Evolutionary conservation across 2,888 invertebrate species (phyloP), one percentile per base, ranked within the genome.

Genomic region (Sphaerophoria rueppellii): DNA sequence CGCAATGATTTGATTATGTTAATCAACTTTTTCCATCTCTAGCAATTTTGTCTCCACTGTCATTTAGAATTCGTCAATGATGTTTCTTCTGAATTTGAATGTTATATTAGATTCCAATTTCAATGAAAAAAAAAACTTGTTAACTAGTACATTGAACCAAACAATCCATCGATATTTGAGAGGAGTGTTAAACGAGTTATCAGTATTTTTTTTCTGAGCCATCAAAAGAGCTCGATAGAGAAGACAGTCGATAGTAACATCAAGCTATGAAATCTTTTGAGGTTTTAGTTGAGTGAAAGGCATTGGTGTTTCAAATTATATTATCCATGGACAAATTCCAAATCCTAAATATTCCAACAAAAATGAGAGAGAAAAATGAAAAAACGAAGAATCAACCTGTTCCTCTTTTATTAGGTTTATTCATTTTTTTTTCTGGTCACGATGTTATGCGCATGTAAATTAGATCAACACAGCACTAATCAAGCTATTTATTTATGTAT

Each of bases 371-470:
- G 0, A 43, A 9, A 43, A 43, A 43, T 37, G 11, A 4, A 9
- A 43, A 43, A 60, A 24, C 40, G 37, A 60, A 43, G 12, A 43
- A 16, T 65, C 65, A 65, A 65, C 65, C 65, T 65, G 65, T 65
- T 65, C 6, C 16, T n/a, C 4, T 16, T 40, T 34, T n/a, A 34
- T 57, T 35, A 35, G n/a, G n/a, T n/a, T n/a, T 9, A 9, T 16
- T 50, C 5, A 9, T 48, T 48, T 63, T 48, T 48, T 63, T 1
- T 48, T 32, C 6, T 34, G 14, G 12, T 63, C 34, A 48, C 34
- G 34, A 63, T 63, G 34, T 34, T 48, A 63, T 63, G 63, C 63
- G 63, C 50, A 50, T 65, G 65, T 65, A 65, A 65, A 65, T 50
- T 50, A 65, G 65, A 50, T 50, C 65, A 50, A 50, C 34, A 63